phyloP scores from a whole-genome alignment of 1,140 invertebrate species.

The Bombyx mori region DNA sequence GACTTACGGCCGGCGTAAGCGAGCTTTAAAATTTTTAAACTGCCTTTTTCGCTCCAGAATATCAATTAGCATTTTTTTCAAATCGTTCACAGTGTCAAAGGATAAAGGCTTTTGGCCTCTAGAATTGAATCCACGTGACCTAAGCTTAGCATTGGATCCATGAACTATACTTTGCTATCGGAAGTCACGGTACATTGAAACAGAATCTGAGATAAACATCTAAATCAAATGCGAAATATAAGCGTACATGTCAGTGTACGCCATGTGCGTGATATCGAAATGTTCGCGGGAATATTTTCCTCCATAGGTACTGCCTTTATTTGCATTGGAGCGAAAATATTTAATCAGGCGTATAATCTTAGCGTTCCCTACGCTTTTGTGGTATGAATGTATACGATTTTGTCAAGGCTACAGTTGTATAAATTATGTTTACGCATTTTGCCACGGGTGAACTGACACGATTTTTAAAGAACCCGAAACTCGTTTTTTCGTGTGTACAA shows the following conservation, averaged over 20 bases:
- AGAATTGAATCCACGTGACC: too few species aligned
- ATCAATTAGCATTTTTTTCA: constrained; percentile 7
- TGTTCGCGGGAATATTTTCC: constrained; percentile 36
- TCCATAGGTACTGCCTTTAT: constrained; percentile 29
- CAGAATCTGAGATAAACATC: constrained; percentile 5
- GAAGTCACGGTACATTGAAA: background rate
- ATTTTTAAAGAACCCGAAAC: too few species aligned
- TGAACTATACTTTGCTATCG: too few species aligned
- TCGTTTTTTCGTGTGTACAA: too few species aligned
- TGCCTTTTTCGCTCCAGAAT: constrained; percentile 7
- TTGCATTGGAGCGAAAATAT: constrained; percentile 57
- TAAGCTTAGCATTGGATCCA: too few species aligned
- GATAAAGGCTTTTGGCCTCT: too few species aligned
- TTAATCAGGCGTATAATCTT: constrained; percentile 61
- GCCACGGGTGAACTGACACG: too few species aligned
- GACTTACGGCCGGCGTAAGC: constrained; percentile 11
- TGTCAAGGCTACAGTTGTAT: constrained; percentile 15
- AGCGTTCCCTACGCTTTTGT: constrained; percentile 42
- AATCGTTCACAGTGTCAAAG: background rate
- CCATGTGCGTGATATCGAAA: constrained; percentile 30
- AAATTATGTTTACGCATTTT: too few species aligned
- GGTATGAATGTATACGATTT: constrained; percentile 34
- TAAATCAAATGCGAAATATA: constrained; percentile 7
- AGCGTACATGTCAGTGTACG: constrained; percentile 6
- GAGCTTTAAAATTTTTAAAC: constrained; percentile 10